phyloP scores from a whole-genome alignment of 2,888 invertebrate species.

The Eumerus sabulonum region DNA sequence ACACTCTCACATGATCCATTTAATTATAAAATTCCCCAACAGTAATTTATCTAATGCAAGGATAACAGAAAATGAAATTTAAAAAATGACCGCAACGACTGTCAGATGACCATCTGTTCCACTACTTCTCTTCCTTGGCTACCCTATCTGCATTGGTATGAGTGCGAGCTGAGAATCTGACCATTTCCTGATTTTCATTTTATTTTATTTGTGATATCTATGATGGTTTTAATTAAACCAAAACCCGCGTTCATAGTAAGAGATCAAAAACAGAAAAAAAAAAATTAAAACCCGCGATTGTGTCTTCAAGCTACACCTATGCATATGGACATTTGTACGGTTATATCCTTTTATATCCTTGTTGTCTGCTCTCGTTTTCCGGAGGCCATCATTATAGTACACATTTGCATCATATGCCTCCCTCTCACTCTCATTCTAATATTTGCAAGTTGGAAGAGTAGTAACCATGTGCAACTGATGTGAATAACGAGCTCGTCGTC shows the following conservation, averaged over 20 bases:
- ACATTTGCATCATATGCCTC: too few relatives aligned
- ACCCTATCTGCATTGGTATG: neutral
- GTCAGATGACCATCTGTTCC: neutral
- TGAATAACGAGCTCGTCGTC: neutral
- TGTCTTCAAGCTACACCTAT: neutral
- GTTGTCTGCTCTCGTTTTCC: too few relatives aligned
- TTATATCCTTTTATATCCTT: too few relatives aligned
- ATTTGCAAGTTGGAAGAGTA: constrained; percentile 7
- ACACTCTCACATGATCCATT: constrained; percentile 18
- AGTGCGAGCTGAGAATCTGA: too few relatives aligned
- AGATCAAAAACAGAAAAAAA: neutral
- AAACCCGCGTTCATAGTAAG: neutral
- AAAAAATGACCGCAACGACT: constrained; percentile 5
- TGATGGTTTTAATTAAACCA: constrained; percentile 59
- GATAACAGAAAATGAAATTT: constrained; percentile 15
- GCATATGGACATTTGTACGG: too few relatives aligned
- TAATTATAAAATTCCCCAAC: constrained; percentile 58
- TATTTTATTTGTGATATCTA: constrained; percentile 17
- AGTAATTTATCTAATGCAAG: constrained; percentile 47
- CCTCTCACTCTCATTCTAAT: neutral
- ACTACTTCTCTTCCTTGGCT: neutral
- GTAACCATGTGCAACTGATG: constrained; percentile 28
- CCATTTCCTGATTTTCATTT: too few relatives aligned
- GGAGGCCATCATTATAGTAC: too few relatives aligned
- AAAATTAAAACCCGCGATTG: too few relatives aligned